A percentile compares a stretch with the other conserved stretches of the same genome.
Conservation (phyloP, 2,797 vertebrate genomes). For the Sitta carolinensis region DNA sequence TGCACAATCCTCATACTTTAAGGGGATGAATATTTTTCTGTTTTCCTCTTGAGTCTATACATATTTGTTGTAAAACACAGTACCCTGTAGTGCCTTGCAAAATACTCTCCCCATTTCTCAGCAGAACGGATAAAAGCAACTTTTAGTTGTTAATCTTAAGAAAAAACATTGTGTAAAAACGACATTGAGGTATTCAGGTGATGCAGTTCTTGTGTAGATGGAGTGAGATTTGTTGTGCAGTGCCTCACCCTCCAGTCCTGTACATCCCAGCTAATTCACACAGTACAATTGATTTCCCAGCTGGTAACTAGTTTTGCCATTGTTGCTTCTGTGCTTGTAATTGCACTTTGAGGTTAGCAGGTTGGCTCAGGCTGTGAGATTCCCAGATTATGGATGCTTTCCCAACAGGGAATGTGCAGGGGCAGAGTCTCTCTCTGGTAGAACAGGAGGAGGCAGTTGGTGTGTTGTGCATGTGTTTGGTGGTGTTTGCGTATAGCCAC, state of each 20-base stretch:
- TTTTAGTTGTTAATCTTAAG: not conserved
- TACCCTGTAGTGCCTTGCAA: not conserved
- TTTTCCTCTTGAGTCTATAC: not conserved
- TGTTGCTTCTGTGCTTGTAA: not conserved
- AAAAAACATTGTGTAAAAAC: not conserved
- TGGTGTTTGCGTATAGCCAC: not conserved
- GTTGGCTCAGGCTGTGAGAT: conserved; percentile 1
- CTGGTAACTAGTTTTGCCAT: not conserved
- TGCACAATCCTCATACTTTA: not conserved
- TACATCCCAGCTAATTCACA: not conserved
- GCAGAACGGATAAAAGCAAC: not conserved
- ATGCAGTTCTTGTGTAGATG: not conserved
- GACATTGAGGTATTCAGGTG: not conserved
- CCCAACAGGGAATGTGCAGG: not conserved
- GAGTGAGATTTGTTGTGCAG: not conserved
- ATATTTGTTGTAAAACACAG: not conserved
- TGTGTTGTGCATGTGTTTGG: fast-evolving
- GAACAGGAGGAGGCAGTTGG: not conserved
- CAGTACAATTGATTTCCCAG: not conserved
- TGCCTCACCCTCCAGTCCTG: not conserved
- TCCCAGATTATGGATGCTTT: not conserved
- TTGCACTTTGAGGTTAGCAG: not conserved
- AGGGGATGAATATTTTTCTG: not conserved
- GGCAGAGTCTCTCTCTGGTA: not conserved
- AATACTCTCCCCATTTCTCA: not conserved